Conservation (phyloP, 2,797 vertebrate species). For the Gallinago stenura region DNA sequence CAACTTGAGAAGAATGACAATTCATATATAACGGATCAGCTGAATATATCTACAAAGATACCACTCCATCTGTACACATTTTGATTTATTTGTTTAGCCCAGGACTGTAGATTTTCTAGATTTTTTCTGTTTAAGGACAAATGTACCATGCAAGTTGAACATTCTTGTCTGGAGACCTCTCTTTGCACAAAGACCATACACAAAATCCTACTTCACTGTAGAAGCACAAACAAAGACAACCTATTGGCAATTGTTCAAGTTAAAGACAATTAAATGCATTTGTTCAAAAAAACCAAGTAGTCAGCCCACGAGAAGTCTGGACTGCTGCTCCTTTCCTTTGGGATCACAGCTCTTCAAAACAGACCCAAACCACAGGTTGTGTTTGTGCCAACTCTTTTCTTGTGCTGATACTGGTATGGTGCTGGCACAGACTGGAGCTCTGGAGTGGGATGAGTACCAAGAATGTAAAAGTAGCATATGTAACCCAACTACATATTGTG, state of each 20-base stretch:
- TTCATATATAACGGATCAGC: background rate
- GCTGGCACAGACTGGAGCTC: background rate
- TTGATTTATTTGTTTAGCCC: background rate
- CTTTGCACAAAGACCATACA: background rate
- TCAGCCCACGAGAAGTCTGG: background rate
- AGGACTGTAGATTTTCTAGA: background rate
- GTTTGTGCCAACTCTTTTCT: background rate
- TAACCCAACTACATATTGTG: background rate
- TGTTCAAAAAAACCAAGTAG: background rate
- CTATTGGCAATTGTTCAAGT: background rate
- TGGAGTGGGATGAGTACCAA: background rate
- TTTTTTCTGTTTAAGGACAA: background rate
- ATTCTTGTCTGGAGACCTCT: background rate
- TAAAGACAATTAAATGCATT: background rate
- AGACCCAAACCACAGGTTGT: background rate
- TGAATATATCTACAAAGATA: background rate
- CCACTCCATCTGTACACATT: rapidly evolving
- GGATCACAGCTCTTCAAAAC: background rate
- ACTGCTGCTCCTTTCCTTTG: background rate
- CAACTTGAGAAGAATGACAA: background rate
- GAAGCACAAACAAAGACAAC: background rate
- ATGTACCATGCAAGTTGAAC: background rate
- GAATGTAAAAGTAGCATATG: background rate
- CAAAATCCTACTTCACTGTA: background rate
- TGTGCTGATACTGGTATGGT: background rate